Conservation (phyloP, 30 jellyfish, hydroid and myxozoan species). For the Pelagia noctiluca region DNA sequence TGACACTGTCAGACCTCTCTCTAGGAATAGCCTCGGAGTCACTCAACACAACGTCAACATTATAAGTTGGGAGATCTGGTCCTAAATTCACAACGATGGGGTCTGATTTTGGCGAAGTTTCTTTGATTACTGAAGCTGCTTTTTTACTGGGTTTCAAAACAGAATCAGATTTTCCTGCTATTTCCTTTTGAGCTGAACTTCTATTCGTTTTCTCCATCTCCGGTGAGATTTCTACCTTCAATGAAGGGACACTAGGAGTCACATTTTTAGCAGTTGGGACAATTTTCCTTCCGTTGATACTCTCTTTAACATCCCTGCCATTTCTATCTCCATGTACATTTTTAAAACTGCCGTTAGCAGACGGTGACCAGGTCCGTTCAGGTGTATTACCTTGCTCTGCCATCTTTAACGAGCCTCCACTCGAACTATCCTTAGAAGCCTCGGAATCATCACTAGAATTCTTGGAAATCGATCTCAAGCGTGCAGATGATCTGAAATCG, state of each 20-base stretch:
- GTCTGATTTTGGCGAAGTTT: not conserved
- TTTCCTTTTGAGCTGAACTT: not conserved
- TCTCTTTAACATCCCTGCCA: not conserved
- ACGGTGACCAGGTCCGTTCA: not conserved
- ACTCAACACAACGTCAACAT: slow-evolving; percentile 39
- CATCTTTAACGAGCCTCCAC: not conserved
- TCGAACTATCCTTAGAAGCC: not conserved
- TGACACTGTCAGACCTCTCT: slow-evolving; percentile 28
- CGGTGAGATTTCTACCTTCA: not conserved
- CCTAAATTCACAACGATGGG: not conserved
- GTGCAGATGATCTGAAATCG: slow-evolving; percentile 44
- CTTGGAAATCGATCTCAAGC: slow-evolving; percentile 59
- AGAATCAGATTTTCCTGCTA: not conserved
- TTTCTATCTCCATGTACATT: not conserved
- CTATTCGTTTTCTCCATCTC: not conserved
- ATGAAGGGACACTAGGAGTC: not conserved
- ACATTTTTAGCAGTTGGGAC: not conserved
- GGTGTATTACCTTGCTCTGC: not conserved
- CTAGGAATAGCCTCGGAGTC: slow-evolving; percentile 9
- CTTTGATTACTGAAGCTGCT: no score
- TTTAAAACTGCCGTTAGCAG: not conserved
- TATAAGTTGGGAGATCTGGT: slow-evolving; percentile 44
- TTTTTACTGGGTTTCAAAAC: no score
- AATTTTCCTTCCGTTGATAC: not conserved
- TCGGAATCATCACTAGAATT: not conserved